phyloP scores from a whole-genome alignment of 2,888 invertebrate genomes.

The Epinotia bilunana region DNA sequence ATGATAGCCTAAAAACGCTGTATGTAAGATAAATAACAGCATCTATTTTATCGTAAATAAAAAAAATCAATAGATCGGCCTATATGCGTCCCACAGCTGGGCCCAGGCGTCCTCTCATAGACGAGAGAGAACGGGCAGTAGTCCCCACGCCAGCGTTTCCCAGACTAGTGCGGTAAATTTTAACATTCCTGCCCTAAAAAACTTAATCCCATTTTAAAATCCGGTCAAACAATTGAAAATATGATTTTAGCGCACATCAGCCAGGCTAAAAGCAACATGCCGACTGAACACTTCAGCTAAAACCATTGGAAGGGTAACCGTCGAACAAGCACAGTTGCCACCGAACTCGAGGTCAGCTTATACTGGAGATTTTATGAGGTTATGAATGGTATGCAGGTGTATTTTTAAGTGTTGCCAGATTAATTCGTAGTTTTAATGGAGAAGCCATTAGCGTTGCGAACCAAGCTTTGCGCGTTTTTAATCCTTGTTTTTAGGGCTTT shows the following conservation, averaged over 20 bases:
- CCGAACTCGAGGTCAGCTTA: background rate
- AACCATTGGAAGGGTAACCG: background rate
- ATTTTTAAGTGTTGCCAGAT: slow-evolving; percentile 36
- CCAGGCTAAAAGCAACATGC: background rate
- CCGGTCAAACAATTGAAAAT: slow-evolving; percentile 13
- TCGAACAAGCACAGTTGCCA: background rate
- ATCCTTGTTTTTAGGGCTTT: slow-evolving; percentile 19
- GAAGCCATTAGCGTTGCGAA: slow-evolving; percentile 35
- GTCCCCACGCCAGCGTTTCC: too few species aligned
- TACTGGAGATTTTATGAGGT: background rate
- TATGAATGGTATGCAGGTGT: slow-evolving; percentile 4
- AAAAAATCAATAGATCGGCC: too few species aligned
- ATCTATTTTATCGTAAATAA: too few species aligned
- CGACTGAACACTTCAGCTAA: background rate
- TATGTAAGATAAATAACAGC: too few species aligned
- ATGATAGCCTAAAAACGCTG: too few species aligned
- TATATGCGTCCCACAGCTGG: too few species aligned
- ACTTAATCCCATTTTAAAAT: background rate
- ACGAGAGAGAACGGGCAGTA: too few species aligned
- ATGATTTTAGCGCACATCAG: slow-evolving; percentile 19
- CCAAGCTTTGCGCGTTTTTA: slow-evolving; percentile 34
- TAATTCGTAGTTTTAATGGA: slow-evolving; percentile 42
- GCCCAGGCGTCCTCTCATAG: too few species aligned
- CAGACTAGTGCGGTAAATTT: background rate
- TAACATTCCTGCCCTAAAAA: background rate